phyloP scores from a whole-genome alignment of 1,140 invertebrate genomes.

The Mylabris phalerata region DNA sequence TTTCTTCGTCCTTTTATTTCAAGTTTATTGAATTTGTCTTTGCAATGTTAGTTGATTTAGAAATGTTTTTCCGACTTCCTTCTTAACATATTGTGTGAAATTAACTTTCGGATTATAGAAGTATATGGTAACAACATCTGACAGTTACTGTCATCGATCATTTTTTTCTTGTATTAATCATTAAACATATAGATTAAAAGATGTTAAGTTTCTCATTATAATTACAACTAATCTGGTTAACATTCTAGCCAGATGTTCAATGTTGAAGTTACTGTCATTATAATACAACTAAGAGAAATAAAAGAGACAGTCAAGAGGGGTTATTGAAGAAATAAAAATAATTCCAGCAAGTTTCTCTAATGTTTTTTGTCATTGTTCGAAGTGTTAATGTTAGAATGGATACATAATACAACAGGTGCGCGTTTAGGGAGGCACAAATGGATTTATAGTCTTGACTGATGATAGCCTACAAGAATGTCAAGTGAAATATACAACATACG shows the following conservation, averaged over 20 bases:
- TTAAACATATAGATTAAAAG: too few relatives aligned
- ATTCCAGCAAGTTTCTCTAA: not conserved
- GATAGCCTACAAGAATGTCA: constrained; percentile 13
- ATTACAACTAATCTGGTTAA: constrained; percentile 9
- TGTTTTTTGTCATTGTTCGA: constrained; percentile 6
- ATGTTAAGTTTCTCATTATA: not conserved
- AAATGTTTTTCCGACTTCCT: not conserved
- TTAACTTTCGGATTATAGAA: too few relatives aligned
- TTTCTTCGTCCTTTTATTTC: not conserved
- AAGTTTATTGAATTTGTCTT: not conserved
- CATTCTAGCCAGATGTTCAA: constrained; percentile 12
- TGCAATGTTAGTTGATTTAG: not conserved
- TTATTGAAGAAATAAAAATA: constrained; percentile 1
- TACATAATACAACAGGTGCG: constrained; percentile 12
- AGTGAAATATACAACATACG: not conserved
- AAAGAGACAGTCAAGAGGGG: too few relatives aligned
- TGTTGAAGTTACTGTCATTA: not conserved
- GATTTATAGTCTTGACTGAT: constrained; percentile 14
- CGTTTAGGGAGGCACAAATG: constrained; percentile 8
- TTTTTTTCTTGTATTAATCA: too few relatives aligned
- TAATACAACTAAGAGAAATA: too few relatives aligned
- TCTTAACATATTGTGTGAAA: too few relatives aligned
- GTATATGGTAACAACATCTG: too few relatives aligned
- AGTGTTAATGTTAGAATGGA: constrained; percentile 11
- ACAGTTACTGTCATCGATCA: too few relatives aligned